These are phyloP conservation scores for Anisognathus igniventris DNA, from an alignment of 2,797 vertebrate species.

Conservation along the genomic window DNA sequence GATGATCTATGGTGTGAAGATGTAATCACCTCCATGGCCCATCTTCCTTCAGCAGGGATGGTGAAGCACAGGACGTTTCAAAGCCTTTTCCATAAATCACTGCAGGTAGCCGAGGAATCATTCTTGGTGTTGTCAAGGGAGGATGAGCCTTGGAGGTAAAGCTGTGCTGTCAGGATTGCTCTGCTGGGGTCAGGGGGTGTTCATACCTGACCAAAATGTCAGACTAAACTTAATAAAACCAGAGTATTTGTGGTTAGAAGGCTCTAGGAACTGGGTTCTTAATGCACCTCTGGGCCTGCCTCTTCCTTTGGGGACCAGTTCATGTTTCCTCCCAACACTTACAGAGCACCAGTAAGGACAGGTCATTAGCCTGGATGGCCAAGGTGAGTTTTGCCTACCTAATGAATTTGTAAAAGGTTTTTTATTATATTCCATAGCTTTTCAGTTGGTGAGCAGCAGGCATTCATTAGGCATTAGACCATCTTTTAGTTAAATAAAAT, in stretches of 20 bases:
- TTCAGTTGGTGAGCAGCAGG: not conserved
- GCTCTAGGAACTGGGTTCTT: conserved; percentile 32
- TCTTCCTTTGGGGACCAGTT: conserved; percentile 38
- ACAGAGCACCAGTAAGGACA: not conserved
- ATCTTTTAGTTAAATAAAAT: not conserved
- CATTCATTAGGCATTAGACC: not conserved
- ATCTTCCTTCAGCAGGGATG: conserved; percentile 58
- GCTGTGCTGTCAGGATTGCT: conserved; percentile 6
- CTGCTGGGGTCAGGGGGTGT: not conserved
- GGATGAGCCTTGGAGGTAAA: conserved; percentile 31
- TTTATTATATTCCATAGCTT: not conserved
- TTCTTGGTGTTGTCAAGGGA: conserved; percentile 52
- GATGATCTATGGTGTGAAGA: not conserved
- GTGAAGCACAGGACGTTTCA: conserved; percentile 51
- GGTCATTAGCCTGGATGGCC: not conserved
- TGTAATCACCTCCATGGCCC: conserved; percentile 52
- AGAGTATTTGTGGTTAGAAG: conserved; percentile 21
- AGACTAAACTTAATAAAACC: conserved; percentile 18
- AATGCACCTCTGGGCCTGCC: conserved; percentile 14
- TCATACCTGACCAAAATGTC: not conserved
- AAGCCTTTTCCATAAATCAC: conserved; percentile 61
- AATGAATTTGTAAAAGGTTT: conserved; percentile 20
- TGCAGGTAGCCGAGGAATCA: conserved; percentile 59
- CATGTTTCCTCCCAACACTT: conserved; percentile 5
- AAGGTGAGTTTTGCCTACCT: conserved; percentile 28